These are phyloP conservation scores for Rhabdomys dilectus DNA, from an alignment of 2,113 vertebrate genomes.

Conservation along the genomic window DNA sequence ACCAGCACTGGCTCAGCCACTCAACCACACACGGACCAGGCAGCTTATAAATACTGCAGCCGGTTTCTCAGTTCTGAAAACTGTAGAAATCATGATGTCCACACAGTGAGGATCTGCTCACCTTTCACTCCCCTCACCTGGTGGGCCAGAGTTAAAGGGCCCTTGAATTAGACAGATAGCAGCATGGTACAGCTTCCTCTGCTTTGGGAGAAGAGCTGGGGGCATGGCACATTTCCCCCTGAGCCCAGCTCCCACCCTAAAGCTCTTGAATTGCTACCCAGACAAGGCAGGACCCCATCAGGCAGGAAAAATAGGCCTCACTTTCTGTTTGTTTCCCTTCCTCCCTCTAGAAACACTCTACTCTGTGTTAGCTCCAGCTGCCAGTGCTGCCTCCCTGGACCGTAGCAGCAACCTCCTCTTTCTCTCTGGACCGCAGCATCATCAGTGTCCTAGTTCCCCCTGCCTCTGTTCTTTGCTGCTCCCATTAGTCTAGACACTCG, in stretches of 20 bases:
- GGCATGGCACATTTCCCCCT: neutral
- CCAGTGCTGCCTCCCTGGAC: neutral
- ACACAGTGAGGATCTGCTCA: neutral
- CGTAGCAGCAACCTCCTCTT: neutral
- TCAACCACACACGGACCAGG: neutral
- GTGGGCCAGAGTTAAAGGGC: neutral
- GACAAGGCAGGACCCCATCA: neutral
- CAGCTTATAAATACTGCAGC: too few species aligned
- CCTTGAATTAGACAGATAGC: neutral
- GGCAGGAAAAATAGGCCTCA: neutral
- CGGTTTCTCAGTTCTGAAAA: neutral
- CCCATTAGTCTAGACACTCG: neutral
- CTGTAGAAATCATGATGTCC: neutral
- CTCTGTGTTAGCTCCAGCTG: too few species aligned
- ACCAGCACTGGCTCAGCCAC: too few species aligned
- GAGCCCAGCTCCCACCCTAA: neutral
- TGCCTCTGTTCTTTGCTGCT: neutral
- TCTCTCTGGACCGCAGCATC: neutral
- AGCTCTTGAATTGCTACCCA: neutral
- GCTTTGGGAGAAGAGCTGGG: too few species aligned
- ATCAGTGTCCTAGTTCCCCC: neutral
- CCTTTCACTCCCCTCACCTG: neutral
- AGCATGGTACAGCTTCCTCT: neutral
- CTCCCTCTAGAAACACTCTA: neutral
- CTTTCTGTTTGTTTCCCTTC: neutral